Percentiles rank a stretch among this genome's conserved stretches.
Conservation (phyloP, 2,888 invertebrate species). For the Callosobruchus maculatus region DNA sequence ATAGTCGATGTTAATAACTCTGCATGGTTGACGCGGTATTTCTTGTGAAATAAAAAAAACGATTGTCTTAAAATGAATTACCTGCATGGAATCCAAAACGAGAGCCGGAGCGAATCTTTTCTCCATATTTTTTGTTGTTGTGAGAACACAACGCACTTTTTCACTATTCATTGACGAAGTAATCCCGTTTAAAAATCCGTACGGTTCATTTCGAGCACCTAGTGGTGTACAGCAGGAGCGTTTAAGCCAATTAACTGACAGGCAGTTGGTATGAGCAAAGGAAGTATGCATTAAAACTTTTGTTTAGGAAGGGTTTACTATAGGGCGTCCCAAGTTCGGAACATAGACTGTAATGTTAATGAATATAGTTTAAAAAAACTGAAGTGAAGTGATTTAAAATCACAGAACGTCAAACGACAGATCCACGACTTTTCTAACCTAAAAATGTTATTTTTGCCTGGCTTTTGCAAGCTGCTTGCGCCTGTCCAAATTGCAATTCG, state of each 20-base stretch:
- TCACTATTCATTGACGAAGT: constrained; percentile 1
- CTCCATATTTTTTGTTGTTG: constrained; percentile 3
- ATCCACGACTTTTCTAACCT: no score
- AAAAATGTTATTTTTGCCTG: no score
- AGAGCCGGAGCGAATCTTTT: constrained; percentile 1
- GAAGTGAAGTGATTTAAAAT: no score
- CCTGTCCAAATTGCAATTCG: no score
- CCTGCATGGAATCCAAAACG: background rate
- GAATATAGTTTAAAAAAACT: no score
- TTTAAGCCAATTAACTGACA: constrained; percentile 20
- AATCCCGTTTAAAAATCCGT: constrained; percentile 13
- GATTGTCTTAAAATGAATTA: background rate
- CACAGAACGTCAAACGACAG: no score
- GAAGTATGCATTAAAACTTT: constrained; percentile 26
- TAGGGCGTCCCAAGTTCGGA: background rate
- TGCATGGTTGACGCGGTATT: no score
- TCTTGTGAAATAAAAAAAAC: no score
- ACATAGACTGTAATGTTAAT: no score
- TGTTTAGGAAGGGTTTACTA: constrained; percentile 18
- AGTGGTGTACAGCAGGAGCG: constrained; percentile 4
- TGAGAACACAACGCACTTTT: constrained; percentile 3
- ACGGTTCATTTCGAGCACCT: constrained; percentile 18
- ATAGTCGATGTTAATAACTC: no score
- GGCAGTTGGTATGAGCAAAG: constrained; percentile 15
- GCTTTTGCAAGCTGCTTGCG: no score